Evolutionary conservation across 2,797 vertebrate species (phyloP).

Genomic region (Phoxinus dragarum): DNA sequence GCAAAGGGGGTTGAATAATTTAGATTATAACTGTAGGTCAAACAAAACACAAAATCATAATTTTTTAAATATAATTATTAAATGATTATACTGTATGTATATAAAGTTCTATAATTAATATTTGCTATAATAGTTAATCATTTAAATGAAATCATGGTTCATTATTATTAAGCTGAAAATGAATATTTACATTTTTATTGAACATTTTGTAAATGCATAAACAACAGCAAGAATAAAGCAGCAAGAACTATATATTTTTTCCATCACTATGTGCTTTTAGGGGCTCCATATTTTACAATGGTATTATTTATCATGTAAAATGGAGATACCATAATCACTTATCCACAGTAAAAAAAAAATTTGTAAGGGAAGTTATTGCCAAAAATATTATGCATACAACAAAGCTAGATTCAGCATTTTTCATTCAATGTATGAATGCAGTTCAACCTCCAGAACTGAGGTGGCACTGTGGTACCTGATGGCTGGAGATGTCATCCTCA

Average conservation of each 20-base stretch:
- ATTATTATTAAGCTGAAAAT: background rate
- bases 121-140: background rate
- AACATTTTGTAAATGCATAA: background rate
- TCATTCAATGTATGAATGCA: background rate
- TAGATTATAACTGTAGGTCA: background rate
- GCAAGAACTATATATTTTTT: too few species aligned
- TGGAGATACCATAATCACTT: background rate
- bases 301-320: background rate
- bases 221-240: background rate
- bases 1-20: too few species aligned
- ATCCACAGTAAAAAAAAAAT: background rate
- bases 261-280: background rate
- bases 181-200: background rate
- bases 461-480: conserved; percentile 81
- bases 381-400: background rate
- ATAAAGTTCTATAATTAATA: background rate
- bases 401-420: background rate
- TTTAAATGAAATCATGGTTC: background rate
- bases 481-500: conserved; percentile 87
- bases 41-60: background rate
- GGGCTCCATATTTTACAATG: background rate
- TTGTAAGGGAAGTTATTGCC: too few species aligned
- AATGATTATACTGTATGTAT: background rate
- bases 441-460: conserved; percentile 20
- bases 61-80: background rate